These are phyloP conservation scores for Platysteira castanea DNA, from an alignment of 2,113 vertebrate genomes.

Conservation along the genomic window DNA sequence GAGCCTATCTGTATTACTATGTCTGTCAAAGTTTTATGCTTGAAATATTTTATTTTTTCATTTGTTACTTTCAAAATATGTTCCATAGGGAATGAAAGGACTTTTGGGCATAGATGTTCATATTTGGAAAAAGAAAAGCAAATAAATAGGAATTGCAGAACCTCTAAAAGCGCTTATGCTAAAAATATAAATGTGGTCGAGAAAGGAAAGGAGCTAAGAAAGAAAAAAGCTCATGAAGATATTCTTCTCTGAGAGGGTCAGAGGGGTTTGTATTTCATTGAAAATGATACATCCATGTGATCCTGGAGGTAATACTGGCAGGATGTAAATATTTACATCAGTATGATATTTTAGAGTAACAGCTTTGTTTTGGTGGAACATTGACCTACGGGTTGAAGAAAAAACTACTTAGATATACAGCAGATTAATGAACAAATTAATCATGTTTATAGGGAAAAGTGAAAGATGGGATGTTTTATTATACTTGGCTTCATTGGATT, in stretches of 20 bases:
- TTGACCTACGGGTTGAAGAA: background rate
- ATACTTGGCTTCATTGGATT: background rate
- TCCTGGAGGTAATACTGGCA: background rate
- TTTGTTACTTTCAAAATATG: background rate
- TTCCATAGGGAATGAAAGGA: background rate
- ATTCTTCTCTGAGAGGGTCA: background rate
- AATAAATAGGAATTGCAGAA: background rate
- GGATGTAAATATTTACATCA: slow-evolving; percentile 42
- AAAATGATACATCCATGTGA: background rate
- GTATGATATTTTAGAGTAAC: background rate
- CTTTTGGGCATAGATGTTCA: background rate
- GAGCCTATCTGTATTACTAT: background rate
- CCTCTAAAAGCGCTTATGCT: background rate
- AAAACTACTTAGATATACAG: background rate
- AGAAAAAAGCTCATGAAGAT: background rate
- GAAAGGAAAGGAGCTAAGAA: background rate
- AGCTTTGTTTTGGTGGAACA: background rate
- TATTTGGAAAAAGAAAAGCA: background rate
- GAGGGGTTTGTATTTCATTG: background rate
- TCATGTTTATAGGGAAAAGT: slow-evolving; percentile 13
- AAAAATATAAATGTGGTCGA: background rate
- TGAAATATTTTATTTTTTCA: background rate
- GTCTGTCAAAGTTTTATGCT: background rate
- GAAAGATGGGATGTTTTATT: background rate
- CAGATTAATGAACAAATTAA: background rate